Evolutionary conservation across 2,888 invertebrate genomes (phyloP), one percentile per base, ranked within the genome.

Genomic region (Zaprionus bogoriensis): DNA sequence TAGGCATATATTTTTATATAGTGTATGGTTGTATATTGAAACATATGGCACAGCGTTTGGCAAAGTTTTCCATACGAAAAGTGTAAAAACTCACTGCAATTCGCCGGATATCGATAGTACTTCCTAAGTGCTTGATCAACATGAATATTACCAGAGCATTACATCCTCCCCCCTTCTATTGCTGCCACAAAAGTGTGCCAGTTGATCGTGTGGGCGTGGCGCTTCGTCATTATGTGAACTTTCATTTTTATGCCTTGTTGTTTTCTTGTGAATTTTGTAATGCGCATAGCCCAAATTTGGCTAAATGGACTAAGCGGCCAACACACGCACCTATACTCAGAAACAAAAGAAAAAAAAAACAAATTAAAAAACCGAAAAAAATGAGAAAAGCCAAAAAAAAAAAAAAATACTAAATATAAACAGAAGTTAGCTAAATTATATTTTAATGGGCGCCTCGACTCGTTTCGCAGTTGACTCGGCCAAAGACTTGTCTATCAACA

Each of bases 361-460:
- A 44, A n/a, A 17, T 5, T 36, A 60, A 20, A 25, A 42, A 23
- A 38, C 1, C 19, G 3, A 54, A 51, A 38, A 45, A 14, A 45
- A 23, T 9, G 41, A 47, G 10, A 10, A 27, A 9, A 32, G 12
- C 19, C 17, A 20, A 41, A 44, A 47, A 14, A 19, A 22, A 25
- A 10, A 17, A 19, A 30, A 47, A 32, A 44, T 32, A 44, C 41
- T 57, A 68, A 63, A 73, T 45, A 52, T 52, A 58, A 48, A 55
- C 50, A 17, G 61, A 69, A 69, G 82, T 85, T 82, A 75, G 63
- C 76, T 60, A 58, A 68, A 78, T 58, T 67, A 72, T 78, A 64
- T 82, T 85, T 85, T 72, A 79, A 79, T 74, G 73, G 55, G 47
- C 17, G n/a, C 19, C 38, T 52, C 45, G 5, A 63, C 68, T 68